Percentiles rank a stretch among this genome's conserved stretches.
phyloP scores from a whole-genome alignment of 2,888 invertebrate genomes.

The Holacanthella duospinosa region DNA sequence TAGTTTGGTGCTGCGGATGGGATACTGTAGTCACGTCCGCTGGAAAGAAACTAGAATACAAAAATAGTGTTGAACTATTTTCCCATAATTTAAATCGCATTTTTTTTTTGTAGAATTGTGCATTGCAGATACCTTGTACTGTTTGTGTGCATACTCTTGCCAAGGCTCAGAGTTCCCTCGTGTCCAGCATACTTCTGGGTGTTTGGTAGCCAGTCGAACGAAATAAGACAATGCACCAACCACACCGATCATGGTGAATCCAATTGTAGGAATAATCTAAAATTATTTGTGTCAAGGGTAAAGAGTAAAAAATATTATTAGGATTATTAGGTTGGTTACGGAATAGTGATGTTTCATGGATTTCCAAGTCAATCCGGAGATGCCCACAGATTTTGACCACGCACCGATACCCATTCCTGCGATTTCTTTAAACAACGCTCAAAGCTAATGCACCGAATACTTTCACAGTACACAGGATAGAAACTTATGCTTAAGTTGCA shows the following conservation, averaged over 20 bases:
- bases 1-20: slow-evolving; percentile 29
- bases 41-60: slow-evolving; percentile 21
- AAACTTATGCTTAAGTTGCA: too few species aligned
- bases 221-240: slow-evolving; percentile 9
- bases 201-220: slow-evolving; percentile 16
- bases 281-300: too few species aligned
- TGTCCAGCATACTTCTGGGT: slow-evolving; percentile 25
- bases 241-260: neutral
- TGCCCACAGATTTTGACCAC: slow-evolving; percentile 14
- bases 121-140: slow-evolving; percentile 24
- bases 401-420: slow-evolving; percentile 1
- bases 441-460: too few species aligned
- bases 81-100: neutral
- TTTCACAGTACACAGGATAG: too few species aligned
- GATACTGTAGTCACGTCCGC: slow-evolving; percentile 27
- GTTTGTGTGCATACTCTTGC: slow-evolving; percentile 29
- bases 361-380: slow-evolving; percentile 27
- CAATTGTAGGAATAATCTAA: slow-evolving; percentile 11
- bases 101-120: neutral
- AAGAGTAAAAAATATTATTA: too few species aligned
- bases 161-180: slow-evolving; percentile 30
- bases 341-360: slow-evolving; percentile 32
- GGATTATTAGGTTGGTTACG: slow-evolving; percentile 27
- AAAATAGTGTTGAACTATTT: too few species aligned
- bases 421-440: too few species aligned